These are phyloP conservation scores for Hypomecis punctinalis DNA, from an alignment of 2,888 invertebrate genomes.

Conservation along the genomic window DNA sequence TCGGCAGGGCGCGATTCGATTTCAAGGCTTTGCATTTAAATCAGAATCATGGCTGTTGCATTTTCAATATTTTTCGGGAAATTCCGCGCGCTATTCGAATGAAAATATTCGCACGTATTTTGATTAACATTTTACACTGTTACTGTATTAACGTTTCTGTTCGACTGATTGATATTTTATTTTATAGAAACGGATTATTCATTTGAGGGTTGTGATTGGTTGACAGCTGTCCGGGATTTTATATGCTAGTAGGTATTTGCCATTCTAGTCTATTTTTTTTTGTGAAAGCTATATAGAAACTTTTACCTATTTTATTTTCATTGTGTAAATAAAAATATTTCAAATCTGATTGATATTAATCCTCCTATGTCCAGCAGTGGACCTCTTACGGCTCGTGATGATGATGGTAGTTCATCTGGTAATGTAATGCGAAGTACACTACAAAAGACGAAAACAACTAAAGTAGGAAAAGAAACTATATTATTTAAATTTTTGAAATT, in stretches of 20 bases:
- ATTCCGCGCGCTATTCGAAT: conserved; percentile 42
- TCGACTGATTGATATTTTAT: conserved; percentile 42
- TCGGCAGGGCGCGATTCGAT: conserved; percentile 59
- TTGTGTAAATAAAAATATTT: too few species aligned
- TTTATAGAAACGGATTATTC: conserved; percentile 32
- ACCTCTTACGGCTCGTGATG: too few species aligned
- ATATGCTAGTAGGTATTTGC: not conserved
- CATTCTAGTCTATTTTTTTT: too few species aligned
- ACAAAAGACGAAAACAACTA: too few species aligned
- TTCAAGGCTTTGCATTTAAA: conserved; percentile 71
- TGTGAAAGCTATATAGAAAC: too few species aligned
- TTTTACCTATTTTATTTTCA: too few species aligned
- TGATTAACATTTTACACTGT: conserved; percentile 43
- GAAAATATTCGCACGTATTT: conserved; percentile 40
- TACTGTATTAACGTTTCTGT: conserved; percentile 37
- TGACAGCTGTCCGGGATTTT: not conserved
- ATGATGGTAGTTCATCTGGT: too few species aligned
- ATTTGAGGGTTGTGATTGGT: conserved; percentile 3
- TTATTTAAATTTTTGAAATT: too few species aligned
- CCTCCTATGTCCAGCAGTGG: too few species aligned
- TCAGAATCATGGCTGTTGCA: conserved; percentile 63
- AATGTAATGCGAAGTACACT: too few species aligned
- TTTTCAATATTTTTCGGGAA: conserved; percentile 64
- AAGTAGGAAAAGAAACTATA: too few species aligned
- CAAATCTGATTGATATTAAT: too few species aligned